A percentile compares a stretch with the other conserved stretches of the same genome.
Evolutionary conservation across 1,140 invertebrate species (phyloP).

Genomic region (Philopotamus ludificatus): DNA sequence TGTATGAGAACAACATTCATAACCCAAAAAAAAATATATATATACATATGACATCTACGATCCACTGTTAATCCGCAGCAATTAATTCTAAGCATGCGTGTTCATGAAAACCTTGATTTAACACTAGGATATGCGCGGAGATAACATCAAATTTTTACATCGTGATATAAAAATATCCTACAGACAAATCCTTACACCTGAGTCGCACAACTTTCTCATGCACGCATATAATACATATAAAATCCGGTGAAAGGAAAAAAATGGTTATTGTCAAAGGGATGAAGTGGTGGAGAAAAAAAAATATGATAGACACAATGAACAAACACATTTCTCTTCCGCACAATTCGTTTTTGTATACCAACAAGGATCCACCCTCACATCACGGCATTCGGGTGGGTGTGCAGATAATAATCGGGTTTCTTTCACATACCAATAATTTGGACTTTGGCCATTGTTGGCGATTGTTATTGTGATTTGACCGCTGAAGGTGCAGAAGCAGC

Average conservation of each 20-base stretch:
- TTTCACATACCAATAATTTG: conserved; percentile 37
- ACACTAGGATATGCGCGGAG: too few species aligned
- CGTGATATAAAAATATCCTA: neutral
- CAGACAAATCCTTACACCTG: conserved; percentile 23
- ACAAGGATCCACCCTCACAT: neutral
- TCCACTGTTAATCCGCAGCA: too few species aligned
- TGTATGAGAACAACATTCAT: too few species aligned
- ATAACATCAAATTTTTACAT: neutral
- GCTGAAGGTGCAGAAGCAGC: neutral
- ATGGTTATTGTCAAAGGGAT: conserved; percentile 19
- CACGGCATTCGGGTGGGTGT: neutral
- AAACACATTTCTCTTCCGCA: conserved; percentile 30
- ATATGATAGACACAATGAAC: conserved; percentile 27
- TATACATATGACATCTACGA: too few species aligned
- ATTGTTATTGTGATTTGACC: conserved; percentile 1
- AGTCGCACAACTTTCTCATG: conserved; percentile 27
- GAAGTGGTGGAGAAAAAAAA: conserved; percentile 13
- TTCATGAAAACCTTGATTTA: too few species aligned
- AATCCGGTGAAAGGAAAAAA: neutral
- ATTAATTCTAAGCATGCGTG: too few species aligned
- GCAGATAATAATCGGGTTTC: conserved; percentile 39
- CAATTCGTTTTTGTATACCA: neutral
- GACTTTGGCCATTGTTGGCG: conserved; percentile 23
- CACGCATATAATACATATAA: neutral
- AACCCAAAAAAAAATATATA: too few species aligned